Base-by-base conservation (phyloP, 2,113 vertebrate genomes). In the Strix uralensis region DNA sequence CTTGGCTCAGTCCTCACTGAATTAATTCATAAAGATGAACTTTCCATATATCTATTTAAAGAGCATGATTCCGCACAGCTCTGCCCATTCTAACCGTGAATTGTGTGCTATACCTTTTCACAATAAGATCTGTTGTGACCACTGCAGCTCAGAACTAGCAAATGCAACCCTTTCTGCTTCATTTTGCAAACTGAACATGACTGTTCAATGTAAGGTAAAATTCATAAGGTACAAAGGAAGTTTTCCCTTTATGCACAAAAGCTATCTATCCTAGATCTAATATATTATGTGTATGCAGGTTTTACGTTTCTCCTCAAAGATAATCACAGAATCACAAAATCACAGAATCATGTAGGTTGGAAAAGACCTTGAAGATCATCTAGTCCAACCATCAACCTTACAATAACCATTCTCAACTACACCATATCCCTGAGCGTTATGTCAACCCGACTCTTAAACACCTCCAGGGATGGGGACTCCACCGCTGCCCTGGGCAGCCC, bases 211-310 rank as follows among this genome's bases (percentile, higher is more conserved):
- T 27, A 69, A 61, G 71, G 25, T 12, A 59, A 83, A 88, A 75
- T 14, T 65, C 62, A 70, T 1, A n/a, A 46, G 14, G 4, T 42
- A 34, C 12, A 62, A 54, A 67, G 3, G 14, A 66, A 23, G 2
- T 36, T 83, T 42, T 17, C 0, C 0, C 3, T 30, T 55, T 19
- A 27, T 14, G 8, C 15, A 27, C 14, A 26, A 69, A 92, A 67
- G 10, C 3, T n/a, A 29, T 5, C 26, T 65, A 13, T 2, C 51
- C 44, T 27, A 57, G 36, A 46, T 40, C 55, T 44, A 52, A n/a
- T 36, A n/a, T 11, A 54, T 16, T 58, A 14, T 20, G 5, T 73
- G 7, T 13, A 19, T 0, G 0, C 5, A 80, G 40, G 49, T 75
- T n/a, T 32, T 47, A 29, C 0, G 0, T 52, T 70, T 73, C 47